Conservation (phyloP, 1,140 invertebrate species). For the Nephotettix cincticeps region DNA sequence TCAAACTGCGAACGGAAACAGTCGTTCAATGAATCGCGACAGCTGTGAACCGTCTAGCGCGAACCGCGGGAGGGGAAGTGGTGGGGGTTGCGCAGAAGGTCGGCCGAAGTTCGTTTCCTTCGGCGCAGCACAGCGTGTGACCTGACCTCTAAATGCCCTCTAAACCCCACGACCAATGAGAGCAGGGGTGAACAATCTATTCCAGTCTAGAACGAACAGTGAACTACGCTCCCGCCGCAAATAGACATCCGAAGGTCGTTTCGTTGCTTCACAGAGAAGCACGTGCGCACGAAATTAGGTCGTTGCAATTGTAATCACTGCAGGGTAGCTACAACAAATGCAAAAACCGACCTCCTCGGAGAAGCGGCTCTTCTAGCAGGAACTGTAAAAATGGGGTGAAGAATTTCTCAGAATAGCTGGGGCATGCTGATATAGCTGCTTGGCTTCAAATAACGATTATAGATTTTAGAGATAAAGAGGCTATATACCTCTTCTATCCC, state of each 20-base stretch:
- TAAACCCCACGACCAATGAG: slow-evolving; percentile 10
- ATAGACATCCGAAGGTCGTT: slow-evolving; percentile 13
- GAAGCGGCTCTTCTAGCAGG: too few species aligned
- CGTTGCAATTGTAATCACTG: too few species aligned
- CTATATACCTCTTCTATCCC: too few species aligned
- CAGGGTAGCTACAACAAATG: too few species aligned
- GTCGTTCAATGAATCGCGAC: background rate
- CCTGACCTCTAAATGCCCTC: slow-evolving; percentile 19
- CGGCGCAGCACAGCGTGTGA: background rate
- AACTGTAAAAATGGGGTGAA: too few species aligned
- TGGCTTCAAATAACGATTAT: too few species aligned
- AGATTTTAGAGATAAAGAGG: too few species aligned
- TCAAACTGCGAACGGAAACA: background rate
- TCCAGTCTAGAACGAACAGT: slow-evolving; percentile 2
- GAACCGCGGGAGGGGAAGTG: slow-evolving; percentile 10
- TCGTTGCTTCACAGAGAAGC: too few species aligned
- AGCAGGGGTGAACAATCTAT: slow-evolving; percentile 18
- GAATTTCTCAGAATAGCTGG: too few species aligned
- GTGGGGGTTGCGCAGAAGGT: slow-evolving; percentile 6
- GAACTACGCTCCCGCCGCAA: background rate
- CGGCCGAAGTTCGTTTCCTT: background rate
- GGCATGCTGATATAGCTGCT: too few species aligned
- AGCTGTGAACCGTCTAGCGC: slow-evolving; percentile 9
- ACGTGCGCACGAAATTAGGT: too few species aligned
- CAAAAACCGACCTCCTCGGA: too few species aligned